A percentile compares a stretch with the other conserved stretches of the same genome.
Evolutionary conservation across 2,113 vertebrate species (phyloP).

Genomic region (Aleadryas rufinucha): DNA sequence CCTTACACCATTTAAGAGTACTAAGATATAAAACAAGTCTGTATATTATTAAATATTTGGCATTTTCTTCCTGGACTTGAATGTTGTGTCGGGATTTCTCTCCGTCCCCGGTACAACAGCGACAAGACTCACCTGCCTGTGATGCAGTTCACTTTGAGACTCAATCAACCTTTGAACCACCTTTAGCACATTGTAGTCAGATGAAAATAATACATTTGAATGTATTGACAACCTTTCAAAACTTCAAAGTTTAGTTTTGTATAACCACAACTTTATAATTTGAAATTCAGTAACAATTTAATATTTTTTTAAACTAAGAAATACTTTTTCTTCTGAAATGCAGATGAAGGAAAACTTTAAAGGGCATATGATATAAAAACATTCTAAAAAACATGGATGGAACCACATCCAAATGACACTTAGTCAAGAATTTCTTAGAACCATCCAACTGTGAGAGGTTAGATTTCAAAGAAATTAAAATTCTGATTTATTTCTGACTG

Average conservation of each 20-base stretch:
- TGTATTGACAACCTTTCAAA: neutral
- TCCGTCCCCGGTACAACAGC: no score
- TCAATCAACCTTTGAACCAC: neutral
- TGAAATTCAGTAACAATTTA: neutral
- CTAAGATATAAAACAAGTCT: no score
- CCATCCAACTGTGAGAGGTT: neutral
- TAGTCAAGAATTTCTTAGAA: neutral
- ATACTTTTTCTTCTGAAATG: neutral
- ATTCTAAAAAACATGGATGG: neutral
- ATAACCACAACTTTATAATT: neutral
- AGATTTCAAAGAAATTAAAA: neutral
- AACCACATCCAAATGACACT: neutral
- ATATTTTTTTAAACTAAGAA: neutral
- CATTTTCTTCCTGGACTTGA: no score
- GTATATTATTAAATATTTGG: no score
- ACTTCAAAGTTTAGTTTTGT: neutral
- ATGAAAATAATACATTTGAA: neutral
- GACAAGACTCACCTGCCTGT: neutral
- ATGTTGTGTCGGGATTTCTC: no score
- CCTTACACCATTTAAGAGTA: no score
- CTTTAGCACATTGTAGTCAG: neutral
- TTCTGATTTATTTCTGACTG: constrained; percentile 5
- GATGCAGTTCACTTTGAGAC: neutral
- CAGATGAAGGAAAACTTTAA: neutral
- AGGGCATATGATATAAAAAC: neutral